Base-by-base conservation (phyloP, 1,140 invertebrate genomes). In the Contarinia nasturtii region DNA sequence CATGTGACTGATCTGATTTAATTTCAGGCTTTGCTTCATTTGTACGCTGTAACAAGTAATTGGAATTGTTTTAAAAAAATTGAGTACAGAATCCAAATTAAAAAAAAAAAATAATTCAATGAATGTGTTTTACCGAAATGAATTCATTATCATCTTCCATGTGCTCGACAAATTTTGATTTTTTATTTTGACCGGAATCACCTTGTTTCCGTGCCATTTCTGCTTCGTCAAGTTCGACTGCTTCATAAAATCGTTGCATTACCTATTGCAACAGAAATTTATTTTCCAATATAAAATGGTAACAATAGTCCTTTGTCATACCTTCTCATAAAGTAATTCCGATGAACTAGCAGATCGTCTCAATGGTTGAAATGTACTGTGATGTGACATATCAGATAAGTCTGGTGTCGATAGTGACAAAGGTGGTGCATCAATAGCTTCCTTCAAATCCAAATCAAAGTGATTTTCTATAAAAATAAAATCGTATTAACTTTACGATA, bases 401-500 rank as follows among this genome's bases (percentile, higher is more conserved):
- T 86, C 82, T 0, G 84, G 84, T 2, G 83, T 74, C 1, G 82
- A 86, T 18, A 85, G 64, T 0, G 84, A 88, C 47, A 86, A 71
- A 1, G 82, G 75, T 42, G 78, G 68, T 12, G 76, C 60, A 46
- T 74, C 70, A 43, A 78, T 73, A 50, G 75, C 74, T 43, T 73
- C 56, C 50, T 73, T 70, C 52, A 73, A 60, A 61, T 74, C 70
- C 54, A 73, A 69, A 49, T 50, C 48, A 43, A 50, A 46, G 49
- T 47, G 36, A 36, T 47, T 34, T 38, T 41, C 44, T 49, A 49
- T 38, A 53, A 57, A 56, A 59, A 55, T 54, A 49, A 60, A 58
- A 51, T 27, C 33, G 7, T 38, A 14, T 14, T 5, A 38, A 38
- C 3, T 38, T n/a, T 14, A 38, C 12, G 15, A 38, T 5, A 14